These are phyloP conservation scores for Australoheros scitulus DNA, from an alignment of 2,113 vertebrate genomes.

Conservation along the genomic window DNA sequence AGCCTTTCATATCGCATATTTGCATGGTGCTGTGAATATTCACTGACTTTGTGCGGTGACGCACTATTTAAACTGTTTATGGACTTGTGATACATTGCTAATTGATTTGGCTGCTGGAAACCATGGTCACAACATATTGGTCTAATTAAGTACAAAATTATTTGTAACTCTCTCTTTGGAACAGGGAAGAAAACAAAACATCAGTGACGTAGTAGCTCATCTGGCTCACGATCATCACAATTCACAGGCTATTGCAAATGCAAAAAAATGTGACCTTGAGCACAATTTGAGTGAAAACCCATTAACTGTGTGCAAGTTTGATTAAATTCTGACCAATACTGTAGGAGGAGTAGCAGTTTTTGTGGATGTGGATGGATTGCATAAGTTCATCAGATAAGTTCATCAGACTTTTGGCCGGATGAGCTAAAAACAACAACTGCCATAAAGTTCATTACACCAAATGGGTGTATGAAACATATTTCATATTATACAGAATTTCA, in stretches of 20 bases:
- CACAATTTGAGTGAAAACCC: no score
- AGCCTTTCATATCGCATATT: not conserved
- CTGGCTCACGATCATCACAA: no score
- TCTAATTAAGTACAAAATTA: constrained; percentile 6
- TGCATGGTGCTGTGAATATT: not conserved
- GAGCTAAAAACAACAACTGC: no score
- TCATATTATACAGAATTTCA: no score
- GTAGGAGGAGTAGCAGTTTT: not conserved
- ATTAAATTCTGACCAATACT: no score
- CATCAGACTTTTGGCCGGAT: no score
- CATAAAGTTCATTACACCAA: no score
- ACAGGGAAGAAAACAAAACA: not conserved
- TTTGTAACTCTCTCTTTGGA: not conserved
- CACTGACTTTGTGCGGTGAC: not conserved
- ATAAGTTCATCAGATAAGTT: not conserved
- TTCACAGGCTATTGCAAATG: no score
- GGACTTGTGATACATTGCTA: not conserved
- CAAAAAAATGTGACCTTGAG: no score
- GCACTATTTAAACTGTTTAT: constrained; percentile 2
- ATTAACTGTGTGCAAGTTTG: not conserved
- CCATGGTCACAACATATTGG: not conserved
- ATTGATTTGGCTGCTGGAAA: not conserved
- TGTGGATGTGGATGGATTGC: not conserved
- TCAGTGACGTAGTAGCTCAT: not conserved
- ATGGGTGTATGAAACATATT: no score